Evolutionary conservation across 2,888 invertebrate genomes (phyloP), one percentile per base, ranked within the genome.

Genomic region (Netelia inedita): DNA sequence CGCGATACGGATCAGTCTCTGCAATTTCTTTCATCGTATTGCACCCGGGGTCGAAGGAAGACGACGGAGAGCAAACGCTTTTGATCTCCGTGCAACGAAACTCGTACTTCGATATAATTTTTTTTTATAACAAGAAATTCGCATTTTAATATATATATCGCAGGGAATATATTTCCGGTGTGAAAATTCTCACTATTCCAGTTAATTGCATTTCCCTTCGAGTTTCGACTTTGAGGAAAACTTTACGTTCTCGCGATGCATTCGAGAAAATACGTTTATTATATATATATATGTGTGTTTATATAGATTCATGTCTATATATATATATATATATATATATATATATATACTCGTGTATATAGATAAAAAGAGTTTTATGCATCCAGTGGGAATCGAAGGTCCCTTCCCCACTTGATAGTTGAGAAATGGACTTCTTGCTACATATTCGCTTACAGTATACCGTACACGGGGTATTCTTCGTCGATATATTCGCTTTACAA

Each of bases 181-280:
- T 16, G 50, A 79, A 72, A 63, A 72, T 72, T 65, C 55, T 28
- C 57, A 19, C 41, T 57, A 50, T 74, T 74, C 53, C 74, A 74
- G 61, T 74, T 80, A 74, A 80, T 80, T 80, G 80, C 80, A 68
- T 80, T 80, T 80, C 74, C 68, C 61, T 19, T 35, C 23, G 76
- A 35, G 28, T 23, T n/a, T 43, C 57, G n/a, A 41, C 43, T 57
- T 53, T 21, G 57, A 41, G n/a, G 61, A 59, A 73, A 80, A 80
- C 14, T 68, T 80, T 72, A 41, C 63, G 53, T 35, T 79, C 41
- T 14, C 10, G 41, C 65, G 43, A 23, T 80, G 59, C 65, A 65
- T 55, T 23, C 19, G 21, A 11, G 55, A 66, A 57, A 57, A 57
- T 63, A 61, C 53, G 46, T 50, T 11, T 53, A 14, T 59, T 23